phyloP scores from a whole-genome alignment of 2,113 vertebrate species.

The Perccottus glenii region DNA sequence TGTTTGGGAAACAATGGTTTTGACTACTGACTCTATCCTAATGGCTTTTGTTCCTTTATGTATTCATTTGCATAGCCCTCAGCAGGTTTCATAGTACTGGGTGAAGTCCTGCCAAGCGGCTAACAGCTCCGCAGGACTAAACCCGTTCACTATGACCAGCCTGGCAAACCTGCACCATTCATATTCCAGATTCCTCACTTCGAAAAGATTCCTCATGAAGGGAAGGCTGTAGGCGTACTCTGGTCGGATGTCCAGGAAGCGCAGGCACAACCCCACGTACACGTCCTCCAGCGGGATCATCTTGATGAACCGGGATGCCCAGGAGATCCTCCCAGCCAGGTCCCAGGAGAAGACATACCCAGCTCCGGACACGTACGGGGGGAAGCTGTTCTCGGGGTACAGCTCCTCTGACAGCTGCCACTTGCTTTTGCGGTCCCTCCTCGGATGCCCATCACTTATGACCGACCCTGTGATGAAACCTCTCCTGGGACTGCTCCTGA shows the following conservation, averaged over 20 bases:
- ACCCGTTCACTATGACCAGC: conserved; percentile 68
- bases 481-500: conserved; percentile 11
- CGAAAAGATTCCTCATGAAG: conserved; percentile 68
- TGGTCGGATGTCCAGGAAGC: conserved; percentile 61
- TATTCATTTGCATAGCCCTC: conserved; percentile 6
- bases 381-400: conserved; percentile 70
- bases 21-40: no score
- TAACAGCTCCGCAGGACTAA: conserved; percentile 53
- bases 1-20: no score
- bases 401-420: conserved; percentile 76
- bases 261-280: conserved; percentile 83
- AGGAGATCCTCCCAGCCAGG: conserved; percentile 69
- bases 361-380: conserved; percentile 79
- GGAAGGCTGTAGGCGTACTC: conserved; percentile 39
- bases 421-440: conserved; percentile 58
- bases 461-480: conserved; percentile 67
- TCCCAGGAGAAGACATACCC: conserved; percentile 81
- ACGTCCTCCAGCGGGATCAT: conserved; percentile 83
- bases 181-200: conserved; percentile 60
- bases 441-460: conserved; percentile 58
- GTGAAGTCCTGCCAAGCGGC: conserved; percentile 74
- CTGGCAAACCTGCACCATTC: conserved; percentile 70
- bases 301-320: conserved; percentile 62
- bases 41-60: conserved; percentile 24
- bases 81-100: conserved; percentile 55